phyloP scores from a whole-genome alignment of 2,113 vertebrate genomes.

The Centropus bengalensis region DNA sequence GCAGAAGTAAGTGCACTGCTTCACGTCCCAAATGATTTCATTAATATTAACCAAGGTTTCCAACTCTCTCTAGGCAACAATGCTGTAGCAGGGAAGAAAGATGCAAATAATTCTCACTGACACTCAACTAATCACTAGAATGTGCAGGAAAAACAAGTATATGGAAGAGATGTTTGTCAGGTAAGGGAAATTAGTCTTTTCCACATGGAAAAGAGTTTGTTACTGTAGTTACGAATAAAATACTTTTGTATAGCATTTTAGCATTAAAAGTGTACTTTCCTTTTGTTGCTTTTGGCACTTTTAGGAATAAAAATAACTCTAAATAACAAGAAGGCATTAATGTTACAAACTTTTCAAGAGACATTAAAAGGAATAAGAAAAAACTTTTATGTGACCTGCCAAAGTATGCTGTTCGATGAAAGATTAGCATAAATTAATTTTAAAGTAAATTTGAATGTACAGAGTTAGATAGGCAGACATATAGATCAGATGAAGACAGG shows the following conservation, averaged over 20 bases:
- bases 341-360: not conserved
- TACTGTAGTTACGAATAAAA: not conserved
- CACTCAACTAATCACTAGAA: constrained; percentile 44
- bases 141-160: constrained; percentile 17
- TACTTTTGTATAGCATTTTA: not conserved
- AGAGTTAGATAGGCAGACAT: too few relatives aligned
- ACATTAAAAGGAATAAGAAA: not conserved
- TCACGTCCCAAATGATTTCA: constrained; percentile 81
- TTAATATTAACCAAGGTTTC: constrained; percentile 84
- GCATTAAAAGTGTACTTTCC: not conserved
- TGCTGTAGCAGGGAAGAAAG: constrained; percentile 67
- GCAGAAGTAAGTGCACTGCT: constrained; percentile 68
- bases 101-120: constrained; percentile 43
- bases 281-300: not conserved
- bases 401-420: not conserved
- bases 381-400: not conserved
- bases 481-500: too few relatives aligned
- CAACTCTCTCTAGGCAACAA: constrained; percentile 61
- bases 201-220: constrained; percentile 13
- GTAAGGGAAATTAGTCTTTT: constrained; percentile 35
- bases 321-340: not conserved
- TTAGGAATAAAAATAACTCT: not conserved
- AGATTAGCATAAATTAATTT: not conserved
- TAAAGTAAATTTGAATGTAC: not conserved
- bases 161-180: constrained; percentile 28